Conservation (phyloP, 2,888 invertebrate species). For the Noctuana brunneofusca region DNA sequence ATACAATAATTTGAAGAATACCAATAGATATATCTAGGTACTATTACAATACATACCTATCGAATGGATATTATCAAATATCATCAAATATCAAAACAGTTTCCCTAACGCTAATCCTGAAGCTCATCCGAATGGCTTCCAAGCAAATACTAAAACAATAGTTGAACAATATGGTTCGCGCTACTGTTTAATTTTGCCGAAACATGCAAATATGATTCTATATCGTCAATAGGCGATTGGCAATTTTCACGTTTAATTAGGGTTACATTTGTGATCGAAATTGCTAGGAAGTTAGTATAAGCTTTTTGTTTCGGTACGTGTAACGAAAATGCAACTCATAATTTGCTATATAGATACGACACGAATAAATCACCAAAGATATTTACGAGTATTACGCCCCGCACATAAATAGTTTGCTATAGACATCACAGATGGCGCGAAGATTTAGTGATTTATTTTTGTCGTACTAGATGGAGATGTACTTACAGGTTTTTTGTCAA, state of each 20-base stretch:
- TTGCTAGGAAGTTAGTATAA: background rate
- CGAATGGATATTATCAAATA: background rate
- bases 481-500: too few relatives aligned
- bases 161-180: too few relatives aligned
- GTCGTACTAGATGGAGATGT: too few relatives aligned
- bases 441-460: too few relatives aligned
- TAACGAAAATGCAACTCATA: too few relatives aligned
- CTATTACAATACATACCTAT: background rate
- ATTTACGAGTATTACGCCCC: too few relatives aligned
- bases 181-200: background rate
- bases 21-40: background rate
- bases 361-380: too few relatives aligned
- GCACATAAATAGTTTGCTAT: too few relatives aligned
- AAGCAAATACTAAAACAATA: background rate
- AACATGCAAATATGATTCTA: background rate
- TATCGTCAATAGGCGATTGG: background rate
- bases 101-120: slow-evolving; percentile 1
- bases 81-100: background rate
- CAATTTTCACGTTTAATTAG: background rate
- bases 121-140: background rate
- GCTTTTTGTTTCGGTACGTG: background rate
- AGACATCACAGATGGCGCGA: too few relatives aligned
- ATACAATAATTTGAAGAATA: background rate
- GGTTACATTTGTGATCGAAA: background rate
- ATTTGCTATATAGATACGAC: too few relatives aligned